Evolutionary conservation across 2,797 vertebrate genomes (phyloP).

Genomic region (Sebastes wilsoni): DNA sequence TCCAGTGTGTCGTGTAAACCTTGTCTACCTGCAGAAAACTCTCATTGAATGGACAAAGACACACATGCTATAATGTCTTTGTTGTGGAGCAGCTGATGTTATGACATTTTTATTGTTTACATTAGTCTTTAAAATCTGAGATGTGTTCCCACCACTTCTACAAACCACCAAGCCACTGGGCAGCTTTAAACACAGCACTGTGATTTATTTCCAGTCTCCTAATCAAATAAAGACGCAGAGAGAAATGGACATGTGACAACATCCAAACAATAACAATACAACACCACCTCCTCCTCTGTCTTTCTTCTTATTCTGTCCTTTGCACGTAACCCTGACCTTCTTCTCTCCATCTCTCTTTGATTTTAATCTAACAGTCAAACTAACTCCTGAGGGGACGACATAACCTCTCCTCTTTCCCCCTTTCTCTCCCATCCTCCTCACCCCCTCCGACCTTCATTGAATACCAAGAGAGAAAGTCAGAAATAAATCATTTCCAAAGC

Average conservation of each 20-base stretch:
- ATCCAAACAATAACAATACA: conserved; percentile 11
- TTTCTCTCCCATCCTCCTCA: conserved; percentile 4
- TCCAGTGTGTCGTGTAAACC: background rate
- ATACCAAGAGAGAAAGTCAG: conserved; percentile 40
- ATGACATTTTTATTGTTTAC: background rate
- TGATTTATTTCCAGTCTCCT: background rate
- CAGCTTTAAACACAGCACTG: background rate
- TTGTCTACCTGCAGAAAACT: background rate
- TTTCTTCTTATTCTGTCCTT: conserved; percentile 7
- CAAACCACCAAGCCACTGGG: background rate
- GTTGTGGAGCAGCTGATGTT: background rate
- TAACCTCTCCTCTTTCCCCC: conserved; percentile 21
- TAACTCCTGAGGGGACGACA: conserved; percentile 24
- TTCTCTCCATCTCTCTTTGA: conserved; percentile 41
- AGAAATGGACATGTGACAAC: background rate
- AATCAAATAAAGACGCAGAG: conserved; percentile 7
- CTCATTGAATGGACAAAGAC: background rate
- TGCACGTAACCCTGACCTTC: conserved; percentile 24
- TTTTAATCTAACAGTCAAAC: conserved; percentile 60
- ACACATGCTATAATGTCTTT: background rate
- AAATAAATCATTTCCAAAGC: background rate
- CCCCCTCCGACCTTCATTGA: conserved; percentile 10
- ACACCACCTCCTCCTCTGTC: background rate
- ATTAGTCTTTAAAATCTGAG: background rate
- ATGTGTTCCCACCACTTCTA: background rate